Evolutionary conservation across 1,140 invertebrate genomes (phyloP), one percentile per base, ranked within the genome.

Genomic region (Drosophila bifasciata): DNA sequence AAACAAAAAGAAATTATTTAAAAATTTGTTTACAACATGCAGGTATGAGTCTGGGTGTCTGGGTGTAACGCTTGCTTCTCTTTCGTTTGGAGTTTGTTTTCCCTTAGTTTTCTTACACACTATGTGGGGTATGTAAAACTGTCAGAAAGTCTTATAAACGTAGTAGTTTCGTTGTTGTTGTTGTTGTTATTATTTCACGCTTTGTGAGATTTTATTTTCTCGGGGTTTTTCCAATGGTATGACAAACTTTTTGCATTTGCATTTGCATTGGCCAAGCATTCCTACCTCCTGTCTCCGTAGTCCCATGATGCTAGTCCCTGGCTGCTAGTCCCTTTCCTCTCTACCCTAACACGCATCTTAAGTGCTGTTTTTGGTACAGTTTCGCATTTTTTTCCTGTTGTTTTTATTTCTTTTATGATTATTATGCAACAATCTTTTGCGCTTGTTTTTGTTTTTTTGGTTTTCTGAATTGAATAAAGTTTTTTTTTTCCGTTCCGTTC

Each of bases 201-300:
- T 85, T 69, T 84, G 57, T 58, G 41, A 52, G 52, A 63, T 77
- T 72, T 61, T 48, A 79, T 62, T 75, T 74, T 53, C 32, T 4
- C 11, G 17, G 16, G 17, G 16, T 56, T 72, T 62, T 13, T 13
- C 32, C 25, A 53, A 60, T 69, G 46, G 46, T 25, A 46, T 61
- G 40, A 56, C 59, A 76, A 89, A 89, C 67, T 89, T 89, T 88
- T 84, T 73, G 78, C 78, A 88, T 88, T 84, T 73, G 74, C 77
- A 88, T 88, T 86, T 81, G 69, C 79, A 67, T 70, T 71, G 36
- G 36, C 8, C 58, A 59, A 57, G 67, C 52, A 58, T 46, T 51
- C 46, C 36, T 36, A 45, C 23, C 36, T 39, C 25, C 45, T 61
- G 9, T 61, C 48, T 7, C 32, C 28, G 3, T 25, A 25, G 7